Evolutionary conservation across 30 jellyfish, hydroid and myxozoan genomes (phyloP).

Genomic region (Nemopilema nomurai): DNA sequence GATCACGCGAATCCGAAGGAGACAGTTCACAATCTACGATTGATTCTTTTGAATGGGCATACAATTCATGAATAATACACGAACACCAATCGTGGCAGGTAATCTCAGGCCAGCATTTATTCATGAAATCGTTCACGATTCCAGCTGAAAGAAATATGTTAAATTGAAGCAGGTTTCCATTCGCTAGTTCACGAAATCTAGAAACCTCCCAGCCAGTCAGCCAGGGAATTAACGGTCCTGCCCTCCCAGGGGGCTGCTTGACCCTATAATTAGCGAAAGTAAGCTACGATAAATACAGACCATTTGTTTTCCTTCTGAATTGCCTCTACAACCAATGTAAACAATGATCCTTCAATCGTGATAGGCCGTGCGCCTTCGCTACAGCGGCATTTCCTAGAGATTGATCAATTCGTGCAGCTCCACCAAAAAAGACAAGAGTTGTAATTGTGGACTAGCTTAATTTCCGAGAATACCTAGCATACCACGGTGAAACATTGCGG

Average conservation of each 20-base stretch:
- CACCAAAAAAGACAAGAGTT: not conserved
- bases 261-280: not conserved
- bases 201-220: not conserved
- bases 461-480: slow-evolving; percentile 61
- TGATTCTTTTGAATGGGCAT: not conserved
- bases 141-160: not conserved
- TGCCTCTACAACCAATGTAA: slow-evolving; percentile 2
- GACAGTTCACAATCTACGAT: slow-evolving; percentile 6
- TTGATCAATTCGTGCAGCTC: not conserved
- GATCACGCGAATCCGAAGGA: slow-evolving; percentile 9
- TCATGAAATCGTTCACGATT: not conserved
- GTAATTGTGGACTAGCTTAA: slow-evolving; percentile 54
- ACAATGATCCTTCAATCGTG: not conserved
- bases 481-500: slow-evolving; percentile 61
- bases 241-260: not conserved
- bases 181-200: too few relatives aligned
- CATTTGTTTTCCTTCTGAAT: not conserved
- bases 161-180: too few relatives aligned
- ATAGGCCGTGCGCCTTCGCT: not conserved
- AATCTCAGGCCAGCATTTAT: slow-evolving; percentile 1
- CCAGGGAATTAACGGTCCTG: not conserved
- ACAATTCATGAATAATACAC: slow-evolving; percentile 30
- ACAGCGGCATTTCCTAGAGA: slow-evolving; percentile 24
- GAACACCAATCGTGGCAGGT: slow-evolving; percentile 34
- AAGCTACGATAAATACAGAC: not conserved